Percentiles rank a stretch among this genome's conserved stretches.
Conservation (phyloP, 2,888 invertebrate genomes). For the Punctoribates punctum region DNA sequence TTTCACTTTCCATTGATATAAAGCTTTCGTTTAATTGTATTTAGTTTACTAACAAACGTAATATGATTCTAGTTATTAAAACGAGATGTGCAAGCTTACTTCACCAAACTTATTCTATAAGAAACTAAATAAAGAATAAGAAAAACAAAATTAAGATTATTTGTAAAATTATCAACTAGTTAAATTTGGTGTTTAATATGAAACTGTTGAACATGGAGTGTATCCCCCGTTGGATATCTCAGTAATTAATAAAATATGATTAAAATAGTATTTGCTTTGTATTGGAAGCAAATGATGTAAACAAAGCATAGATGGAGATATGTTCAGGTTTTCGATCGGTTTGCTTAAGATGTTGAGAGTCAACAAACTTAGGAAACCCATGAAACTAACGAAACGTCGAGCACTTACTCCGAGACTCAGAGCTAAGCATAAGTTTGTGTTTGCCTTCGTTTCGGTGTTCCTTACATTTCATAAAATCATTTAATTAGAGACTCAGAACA, state of each 20-base stretch:
- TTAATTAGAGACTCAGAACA: conserved; percentile 23
- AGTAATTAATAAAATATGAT: no score
- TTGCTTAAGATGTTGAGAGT: conserved; percentile 11
- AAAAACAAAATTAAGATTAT: no score
- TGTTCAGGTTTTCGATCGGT: background rate
- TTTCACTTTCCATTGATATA: background rate
- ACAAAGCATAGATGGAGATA: conserved; percentile 11
- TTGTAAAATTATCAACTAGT: no score
- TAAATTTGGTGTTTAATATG: no score
- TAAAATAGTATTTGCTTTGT: background rate
- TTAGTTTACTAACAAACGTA: background rate
- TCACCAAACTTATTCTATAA: no score
- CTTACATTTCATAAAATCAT: background rate
- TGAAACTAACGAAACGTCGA: no score
- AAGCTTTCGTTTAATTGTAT: background rate
- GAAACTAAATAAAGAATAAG: no score
- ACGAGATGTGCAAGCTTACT: background rate
- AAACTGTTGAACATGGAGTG: no score
- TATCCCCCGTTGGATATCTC: no score
- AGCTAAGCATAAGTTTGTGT: background rate
- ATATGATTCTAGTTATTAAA: background rate
- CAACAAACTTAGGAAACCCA: background rate
- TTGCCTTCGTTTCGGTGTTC: background rate
- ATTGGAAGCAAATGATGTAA: background rate
- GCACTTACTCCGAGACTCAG: conserved; percentile 8